Conservation (phyloP, 2,888 invertebrate species). For the Dicranocentrus wangi region DNA sequence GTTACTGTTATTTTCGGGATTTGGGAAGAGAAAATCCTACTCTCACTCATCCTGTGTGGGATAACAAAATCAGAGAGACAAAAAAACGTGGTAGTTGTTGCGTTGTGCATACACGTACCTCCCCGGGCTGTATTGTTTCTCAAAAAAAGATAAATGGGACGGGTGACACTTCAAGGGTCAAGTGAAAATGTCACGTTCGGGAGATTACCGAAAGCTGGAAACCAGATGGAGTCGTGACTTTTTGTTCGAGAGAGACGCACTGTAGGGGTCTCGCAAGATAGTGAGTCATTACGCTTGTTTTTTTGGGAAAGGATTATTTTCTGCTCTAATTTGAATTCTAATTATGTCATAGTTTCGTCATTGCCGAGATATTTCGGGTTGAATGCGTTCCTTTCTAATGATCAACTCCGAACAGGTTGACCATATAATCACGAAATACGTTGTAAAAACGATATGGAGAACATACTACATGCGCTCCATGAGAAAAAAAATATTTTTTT, state of each 20-base stretch:
- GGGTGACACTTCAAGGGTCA: conserved; percentile 56
- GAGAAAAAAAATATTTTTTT: too few relatives aligned
- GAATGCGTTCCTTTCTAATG: too few relatives aligned
- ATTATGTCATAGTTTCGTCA: neutral
- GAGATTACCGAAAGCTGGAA: conserved; percentile 25
- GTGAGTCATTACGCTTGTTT: neutral
- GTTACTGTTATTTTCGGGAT: conserved; percentile 37
- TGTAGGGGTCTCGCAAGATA: neutral
- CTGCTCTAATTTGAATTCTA: neutral
- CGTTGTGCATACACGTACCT: too few relatives aligned
- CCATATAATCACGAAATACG: too few relatives aligned
- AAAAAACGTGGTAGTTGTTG: too few relatives aligned
- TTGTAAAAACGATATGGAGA: too few relatives aligned
- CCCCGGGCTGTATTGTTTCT: neutral
- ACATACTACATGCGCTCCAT: too few relatives aligned
- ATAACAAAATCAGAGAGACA: too few relatives aligned
- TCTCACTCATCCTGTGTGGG: neutral
- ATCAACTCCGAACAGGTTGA: too few relatives aligned
- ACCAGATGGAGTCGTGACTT: conserved; percentile 12
- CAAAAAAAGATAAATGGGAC: conserved; percentile 48
- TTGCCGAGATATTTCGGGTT: too few relatives aligned
- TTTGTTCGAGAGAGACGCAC: neutral
- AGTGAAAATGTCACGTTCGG: conserved; percentile 60
- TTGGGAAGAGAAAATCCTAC: conserved; percentile 18
- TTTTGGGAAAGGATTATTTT: neutral